Evolutionary conservation across 1,140 invertebrate genomes (phyloP).

Genomic region (Capitella teleta): DNA sequence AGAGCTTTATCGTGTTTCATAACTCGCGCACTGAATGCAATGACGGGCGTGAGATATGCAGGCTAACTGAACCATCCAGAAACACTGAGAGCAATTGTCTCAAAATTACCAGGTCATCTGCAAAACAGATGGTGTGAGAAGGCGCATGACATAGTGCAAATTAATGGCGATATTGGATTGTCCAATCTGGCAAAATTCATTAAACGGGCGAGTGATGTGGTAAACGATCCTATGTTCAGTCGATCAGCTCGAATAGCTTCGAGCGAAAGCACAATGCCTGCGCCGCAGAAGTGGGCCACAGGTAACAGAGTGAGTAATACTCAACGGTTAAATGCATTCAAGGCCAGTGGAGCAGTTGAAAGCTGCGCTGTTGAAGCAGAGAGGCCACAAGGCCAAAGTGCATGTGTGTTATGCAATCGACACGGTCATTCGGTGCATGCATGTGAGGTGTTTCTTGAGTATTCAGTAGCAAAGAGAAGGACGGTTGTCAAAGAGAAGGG

Average conservation of each 20-base stretch:
- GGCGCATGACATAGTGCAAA: neutral
- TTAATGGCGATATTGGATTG: neutral
- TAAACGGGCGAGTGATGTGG: neutral
- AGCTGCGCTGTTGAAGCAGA: neutral
- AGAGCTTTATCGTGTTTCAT: too few species aligned
- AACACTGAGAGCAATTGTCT: too few species aligned
- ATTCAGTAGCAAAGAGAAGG: too few species aligned
- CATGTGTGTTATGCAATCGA: too few species aligned
- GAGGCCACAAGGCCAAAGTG: too few species aligned
- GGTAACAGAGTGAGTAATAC: neutral
- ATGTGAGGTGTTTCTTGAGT: too few species aligned
- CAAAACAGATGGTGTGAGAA: neutral
- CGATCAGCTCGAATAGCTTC: neutral
- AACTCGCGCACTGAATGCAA: too few species aligned
- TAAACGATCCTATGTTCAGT: neutral
- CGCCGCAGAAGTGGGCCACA: neutral
- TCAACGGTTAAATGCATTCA: neutral
- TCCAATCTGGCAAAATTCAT: neutral
- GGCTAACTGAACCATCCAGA: too few species aligned
- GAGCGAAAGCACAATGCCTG: neutral
- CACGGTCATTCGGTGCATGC: too few species aligned
- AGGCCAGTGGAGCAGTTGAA: neutral
- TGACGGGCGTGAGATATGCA: too few species aligned
- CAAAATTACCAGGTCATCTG: neutral
- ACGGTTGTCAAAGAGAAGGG: too few species aligned